phyloP scores from a whole-genome alignment of 2,113 vertebrate genomes.

The Seriola dumerili region DNA sequence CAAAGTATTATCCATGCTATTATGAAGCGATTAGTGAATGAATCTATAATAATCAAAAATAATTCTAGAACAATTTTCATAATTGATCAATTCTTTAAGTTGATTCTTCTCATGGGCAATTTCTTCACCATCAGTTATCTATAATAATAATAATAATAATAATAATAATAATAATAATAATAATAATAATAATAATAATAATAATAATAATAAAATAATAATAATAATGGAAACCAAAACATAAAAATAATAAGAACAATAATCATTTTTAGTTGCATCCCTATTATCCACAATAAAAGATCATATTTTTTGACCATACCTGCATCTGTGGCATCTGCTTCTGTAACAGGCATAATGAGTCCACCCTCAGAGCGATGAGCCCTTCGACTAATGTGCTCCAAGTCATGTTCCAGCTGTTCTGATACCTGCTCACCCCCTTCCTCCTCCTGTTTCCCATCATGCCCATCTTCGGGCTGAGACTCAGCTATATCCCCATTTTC shows the following conservation, averaged over 20 bases:
- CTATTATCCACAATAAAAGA: neutral
- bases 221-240: neutral
- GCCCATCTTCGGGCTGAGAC: conserved; percentile 28
- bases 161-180: neutral
- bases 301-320: conserved; percentile 48
- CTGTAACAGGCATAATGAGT: conserved; percentile 13
- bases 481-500: conserved; percentile 1
- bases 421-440: conserved; percentile 1
- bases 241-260: neutral
- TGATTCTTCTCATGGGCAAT: too few species aligned
- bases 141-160: neutral
- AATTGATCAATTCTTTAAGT: too few species aligned
- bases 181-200: neutral
- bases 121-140: neutral
- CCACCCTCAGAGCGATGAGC: conserved; percentile 55
- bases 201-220: neutral
- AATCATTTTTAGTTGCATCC: neutral
- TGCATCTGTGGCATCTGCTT: conserved; percentile 24
- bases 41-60: too few species aligned
- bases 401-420: neutral
- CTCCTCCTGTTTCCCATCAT: neutral
- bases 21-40: too few species aligned
- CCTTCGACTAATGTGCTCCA: conserved; percentile 58
- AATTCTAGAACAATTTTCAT: too few species aligned
- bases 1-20: too few species aligned